Percentiles rank a stretch among this genome's conserved stretches.
These are phyloP conservation scores for Planococcus citri DNA, from an alignment of 1,140 invertebrate species.

Conservation along the genomic window DNA sequence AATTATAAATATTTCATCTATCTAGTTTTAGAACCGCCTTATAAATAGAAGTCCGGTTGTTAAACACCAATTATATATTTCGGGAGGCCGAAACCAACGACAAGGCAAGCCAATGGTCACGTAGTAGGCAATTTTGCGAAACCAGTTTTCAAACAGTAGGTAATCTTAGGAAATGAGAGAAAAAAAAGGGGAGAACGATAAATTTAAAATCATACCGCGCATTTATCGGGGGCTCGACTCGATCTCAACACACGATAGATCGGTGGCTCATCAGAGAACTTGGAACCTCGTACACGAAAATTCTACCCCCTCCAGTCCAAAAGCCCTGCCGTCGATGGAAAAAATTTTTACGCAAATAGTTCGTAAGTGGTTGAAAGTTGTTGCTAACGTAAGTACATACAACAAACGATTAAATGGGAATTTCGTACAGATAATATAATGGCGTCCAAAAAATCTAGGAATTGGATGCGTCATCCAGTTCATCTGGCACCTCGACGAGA, in stretches of 20 bases:
- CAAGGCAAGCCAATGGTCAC: neutral
- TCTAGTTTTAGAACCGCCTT: neutral
- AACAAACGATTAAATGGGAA: neutral
- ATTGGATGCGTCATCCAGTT: slow-evolving; percentile 18
- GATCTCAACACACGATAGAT: neutral
- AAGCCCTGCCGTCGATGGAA: neutral
- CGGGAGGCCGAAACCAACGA: neutral
- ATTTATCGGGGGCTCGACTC: neutral
- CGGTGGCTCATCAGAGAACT: neutral
- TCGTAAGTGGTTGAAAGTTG: too few relatives aligned
- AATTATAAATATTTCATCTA: slow-evolving; percentile 3
- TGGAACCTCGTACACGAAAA: neutral
- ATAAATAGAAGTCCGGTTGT: neutral
- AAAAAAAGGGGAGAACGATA: neutral
- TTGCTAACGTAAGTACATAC: too few relatives aligned
- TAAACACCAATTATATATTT: neutral
- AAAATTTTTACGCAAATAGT: neutral
- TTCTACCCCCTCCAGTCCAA: neutral
- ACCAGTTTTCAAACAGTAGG: slow-evolving; percentile 2
- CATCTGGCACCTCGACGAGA: slow-evolving; percentile 15
- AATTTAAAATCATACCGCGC: neutral
- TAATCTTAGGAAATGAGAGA: neutral
- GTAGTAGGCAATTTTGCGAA: neutral
- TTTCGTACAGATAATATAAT: neutral
- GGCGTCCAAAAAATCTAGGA: slow-evolving; percentile 13